Evolutionary conservation across 2,113 vertebrate species (phyloP), one percentile per base, ranked within the genome.

Genomic region (Tyrannus savana): DNA sequence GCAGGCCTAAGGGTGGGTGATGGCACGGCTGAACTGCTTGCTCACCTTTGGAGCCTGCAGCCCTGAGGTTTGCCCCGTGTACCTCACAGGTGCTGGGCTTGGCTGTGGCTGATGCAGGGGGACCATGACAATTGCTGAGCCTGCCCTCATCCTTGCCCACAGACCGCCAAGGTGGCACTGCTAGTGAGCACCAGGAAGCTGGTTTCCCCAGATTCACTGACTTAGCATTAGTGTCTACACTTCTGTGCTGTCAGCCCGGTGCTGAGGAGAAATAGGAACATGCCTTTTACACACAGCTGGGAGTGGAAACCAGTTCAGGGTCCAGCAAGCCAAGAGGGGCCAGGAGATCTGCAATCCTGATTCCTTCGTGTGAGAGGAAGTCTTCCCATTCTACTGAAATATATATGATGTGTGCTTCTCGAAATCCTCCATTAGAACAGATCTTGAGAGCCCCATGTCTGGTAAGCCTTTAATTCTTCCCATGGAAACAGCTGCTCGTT

Each of bases 81-180:
- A 4, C 28, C 15, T 88, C 23, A 41, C 4, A 53, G 42, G 8
- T 69, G 19, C 3, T 75, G 18, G 33, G 12, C 14, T 71, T 77
- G 52, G 35, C 64, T 67, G 5, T 0, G 0, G 10, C 31, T 56
- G 21, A 24, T 24, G 8, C 1, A 2, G 17, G 24, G 21, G 5
- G 42, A 58, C 35, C 31, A 14, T 8, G 35, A n/a, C 30, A 19
- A 25, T 35, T 14, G 24, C n/a, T 67, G 47, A 33, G 15, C 15
- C 19, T 77, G 21, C 11, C 1, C 2, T 52, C 12, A 4, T 9
- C 9, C n/a, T 47, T 22, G 44, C 17, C 35, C n/a, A 21, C 0
- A 0, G 33, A 58, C 21, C 22, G 39, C 39, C 23, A 39, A 28
- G 19, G 23, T 47, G 37, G 49, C 33, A 21, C 3, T 19, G 28